A percentile compares a stretch with the other conserved stretches of the same genome.
Conservation (phyloP, 2,888 invertebrate genomes). For the Sylvicola cinctus region DNA sequence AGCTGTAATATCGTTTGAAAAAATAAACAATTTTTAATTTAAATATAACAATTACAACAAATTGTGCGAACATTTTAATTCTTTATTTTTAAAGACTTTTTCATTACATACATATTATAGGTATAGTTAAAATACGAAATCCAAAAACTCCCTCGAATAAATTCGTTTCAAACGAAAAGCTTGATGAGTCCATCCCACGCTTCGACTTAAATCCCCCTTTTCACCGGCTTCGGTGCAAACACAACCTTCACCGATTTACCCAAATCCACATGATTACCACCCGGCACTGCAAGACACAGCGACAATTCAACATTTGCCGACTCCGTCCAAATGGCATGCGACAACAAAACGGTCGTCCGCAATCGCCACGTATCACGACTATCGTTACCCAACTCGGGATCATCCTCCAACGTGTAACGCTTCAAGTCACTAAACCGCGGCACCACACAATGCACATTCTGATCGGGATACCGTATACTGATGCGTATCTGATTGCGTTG, state of each 20-base stretch:
- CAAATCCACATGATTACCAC: slow-evolving; percentile 47
- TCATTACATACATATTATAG: no score
- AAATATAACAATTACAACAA: no score
- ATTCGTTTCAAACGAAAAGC: no score
- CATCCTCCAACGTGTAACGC: slow-evolving; percentile 35
- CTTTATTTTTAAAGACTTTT: no score
- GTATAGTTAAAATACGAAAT: no score
- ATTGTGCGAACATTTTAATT: no score
- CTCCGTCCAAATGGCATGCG: slow-evolving; percentile 75
- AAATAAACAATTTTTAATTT: no score
- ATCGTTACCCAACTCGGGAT: no score
- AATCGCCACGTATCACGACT: slow-evolving; percentile 33
- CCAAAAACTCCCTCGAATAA: no score
- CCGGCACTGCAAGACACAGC: slow-evolving; percentile 54
- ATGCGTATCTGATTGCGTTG: slow-evolving; percentile 51
- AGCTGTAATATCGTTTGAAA: no score
- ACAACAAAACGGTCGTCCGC: slow-evolving; percentile 69
- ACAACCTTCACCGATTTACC: slow-evolving; percentile 73
- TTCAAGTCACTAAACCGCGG: slow-evolving; percentile 61
- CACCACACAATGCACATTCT: slow-evolving; percentile 61
- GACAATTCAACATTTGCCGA: slow-evolving; percentile 75
- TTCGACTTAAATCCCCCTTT: slow-evolving; percentile 58
- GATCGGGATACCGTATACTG: slow-evolving; percentile 82
- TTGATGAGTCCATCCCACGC: no score
- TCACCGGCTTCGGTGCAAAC: slow-evolving; percentile 74